Evolutionary conservation across 2,888 invertebrate genomes (phyloP).

Genomic region (Harpagoxenus sublaevis): DNA sequence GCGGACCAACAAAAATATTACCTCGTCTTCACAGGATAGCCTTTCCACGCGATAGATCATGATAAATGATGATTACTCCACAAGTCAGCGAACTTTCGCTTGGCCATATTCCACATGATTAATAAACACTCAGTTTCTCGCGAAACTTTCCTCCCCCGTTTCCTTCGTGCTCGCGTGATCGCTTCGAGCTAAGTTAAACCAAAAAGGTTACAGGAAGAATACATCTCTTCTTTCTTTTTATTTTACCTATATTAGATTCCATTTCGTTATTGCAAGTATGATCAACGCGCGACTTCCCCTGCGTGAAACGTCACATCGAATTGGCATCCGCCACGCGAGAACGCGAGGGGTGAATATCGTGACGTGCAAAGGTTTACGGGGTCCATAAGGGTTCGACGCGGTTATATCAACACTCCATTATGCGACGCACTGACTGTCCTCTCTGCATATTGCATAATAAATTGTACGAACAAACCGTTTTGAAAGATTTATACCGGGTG

Average conservation of each 20-base stretch:
- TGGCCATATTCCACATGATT: slow-evolving; percentile 54
- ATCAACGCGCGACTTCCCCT: slow-evolving; percentile 9
- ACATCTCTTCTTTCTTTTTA: background rate
- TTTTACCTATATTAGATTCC: slow-evolving; percentile 7
- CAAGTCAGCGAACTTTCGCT: slow-evolving; percentile 54
- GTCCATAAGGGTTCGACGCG: slow-evolving; percentile 17
- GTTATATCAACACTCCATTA: slow-evolving; percentile 55
- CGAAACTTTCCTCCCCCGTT: slow-evolving; percentile 37
- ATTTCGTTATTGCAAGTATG: slow-evolving; percentile 25
- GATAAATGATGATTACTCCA: slow-evolving; percentile 56
- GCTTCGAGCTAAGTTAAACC: background rate
- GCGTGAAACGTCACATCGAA: slow-evolving; percentile 31
- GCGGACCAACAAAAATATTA: slow-evolving; percentile 37
- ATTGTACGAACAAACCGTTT: slow-evolving; percentile 23
- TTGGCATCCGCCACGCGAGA: slow-evolving; percentile 17
- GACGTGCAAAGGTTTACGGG: slow-evolving; percentile 21
- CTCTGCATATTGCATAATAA: slow-evolving; percentile 36
- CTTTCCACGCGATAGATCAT: slow-evolving; percentile 56
- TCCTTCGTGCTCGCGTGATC: slow-evolving; percentile 49
- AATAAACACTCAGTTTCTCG: slow-evolving; percentile 61
- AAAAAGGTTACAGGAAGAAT: slow-evolving; percentile 10
- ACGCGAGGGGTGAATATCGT: slow-evolving; percentile 43
- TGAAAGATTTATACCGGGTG: background rate
- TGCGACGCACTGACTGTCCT: slow-evolving; percentile 9
- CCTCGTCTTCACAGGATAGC: slow-evolving; percentile 3